phyloP scores from a whole-genome alignment of 1,140 invertebrate genomes.

The Calephelis virginiensis region DNA sequence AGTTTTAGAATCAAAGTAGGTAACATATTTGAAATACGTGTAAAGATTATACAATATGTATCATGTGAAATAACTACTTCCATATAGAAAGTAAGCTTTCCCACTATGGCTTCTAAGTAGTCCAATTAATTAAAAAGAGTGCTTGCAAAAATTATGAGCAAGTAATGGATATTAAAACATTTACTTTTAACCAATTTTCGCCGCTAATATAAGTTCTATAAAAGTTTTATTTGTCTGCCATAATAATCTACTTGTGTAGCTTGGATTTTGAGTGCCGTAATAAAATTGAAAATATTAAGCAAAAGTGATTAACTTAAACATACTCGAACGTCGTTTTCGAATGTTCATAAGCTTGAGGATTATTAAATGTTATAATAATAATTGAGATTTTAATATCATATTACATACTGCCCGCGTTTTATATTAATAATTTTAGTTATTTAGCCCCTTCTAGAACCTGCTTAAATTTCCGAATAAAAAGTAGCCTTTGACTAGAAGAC shows the following conservation, averaged over 20 bases:
- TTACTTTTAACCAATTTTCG: background rate
- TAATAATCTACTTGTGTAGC: background rate
- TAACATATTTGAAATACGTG: no score
- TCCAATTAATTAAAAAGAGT: conserved; percentile 3
- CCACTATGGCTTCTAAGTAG: conserved; percentile 1
- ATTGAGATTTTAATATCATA: background rate
- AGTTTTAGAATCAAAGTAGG: no score
- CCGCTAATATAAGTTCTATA: background rate
- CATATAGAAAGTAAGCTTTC: background rate
- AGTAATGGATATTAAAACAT: background rate
- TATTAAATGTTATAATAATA: background rate
- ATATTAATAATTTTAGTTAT: no score
- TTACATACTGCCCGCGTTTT: no score
- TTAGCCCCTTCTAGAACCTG: no score
- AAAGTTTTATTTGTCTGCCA: background rate
- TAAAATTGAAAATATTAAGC: conserved; percentile 1
- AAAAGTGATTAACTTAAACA: background rate
- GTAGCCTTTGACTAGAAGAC: no score
- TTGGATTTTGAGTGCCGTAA: background rate
- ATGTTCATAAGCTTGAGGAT: background rate
- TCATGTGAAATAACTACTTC: no score
- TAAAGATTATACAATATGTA: no score
- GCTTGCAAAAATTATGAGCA: conserved; percentile 3
- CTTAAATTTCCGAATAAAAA: no score
- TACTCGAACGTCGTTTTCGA: background rate